Evolutionary conservation across 2,888 invertebrate genomes (phyloP), one percentile per base, ranked within the genome.

Genomic region (Ectobius pallidus): DNA sequence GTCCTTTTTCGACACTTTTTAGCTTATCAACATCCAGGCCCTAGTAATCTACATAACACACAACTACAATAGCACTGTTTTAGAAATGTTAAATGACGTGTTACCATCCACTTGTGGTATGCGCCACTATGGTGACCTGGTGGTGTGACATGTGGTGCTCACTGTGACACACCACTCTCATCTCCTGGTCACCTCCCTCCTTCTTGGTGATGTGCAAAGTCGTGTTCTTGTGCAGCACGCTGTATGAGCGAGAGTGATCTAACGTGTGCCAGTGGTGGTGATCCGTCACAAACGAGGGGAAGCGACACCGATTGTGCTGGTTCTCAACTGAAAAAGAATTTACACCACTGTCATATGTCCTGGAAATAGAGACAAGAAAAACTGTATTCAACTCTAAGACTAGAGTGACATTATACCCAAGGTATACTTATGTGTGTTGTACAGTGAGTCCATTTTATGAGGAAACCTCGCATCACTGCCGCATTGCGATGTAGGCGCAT

Each of bases 231-330:
- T 88, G 90, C 18, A 91, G 91, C 80, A 92, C 92, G 78, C 90
- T 91, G 83, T 91, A 92, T 74, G 88, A 89, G 80, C 88, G 89
- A 25, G 87, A 85, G 78, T 91, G 91, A 79, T 93, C 92, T 73
- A 94, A 82, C 73, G 91, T 91, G 82, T 90, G 89, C 94, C 93
- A 94, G 77, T 91, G 91, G 82, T 92, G 92, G 79, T 92, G 92
- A 70, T 90, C 88, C 76, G 91, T 90, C 75, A 93, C 89, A 93
- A 93, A 94, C 14, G 85, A 81, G 0, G 93, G 93, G 82, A 92
- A 93, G 80, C 91, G 91, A 82, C 94, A 94, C 74, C 89, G 87
- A 78, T 88, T 89, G 82, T 91, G 91, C 75, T 91, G 90, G 77
- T 90, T 90, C 78, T 92, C 92, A 72, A 90, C 92, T 91, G 83